Evolutionary conservation across 2,113 vertebrate species (phyloP).

Genomic region (Gymnocephalus cernua): DNA sequence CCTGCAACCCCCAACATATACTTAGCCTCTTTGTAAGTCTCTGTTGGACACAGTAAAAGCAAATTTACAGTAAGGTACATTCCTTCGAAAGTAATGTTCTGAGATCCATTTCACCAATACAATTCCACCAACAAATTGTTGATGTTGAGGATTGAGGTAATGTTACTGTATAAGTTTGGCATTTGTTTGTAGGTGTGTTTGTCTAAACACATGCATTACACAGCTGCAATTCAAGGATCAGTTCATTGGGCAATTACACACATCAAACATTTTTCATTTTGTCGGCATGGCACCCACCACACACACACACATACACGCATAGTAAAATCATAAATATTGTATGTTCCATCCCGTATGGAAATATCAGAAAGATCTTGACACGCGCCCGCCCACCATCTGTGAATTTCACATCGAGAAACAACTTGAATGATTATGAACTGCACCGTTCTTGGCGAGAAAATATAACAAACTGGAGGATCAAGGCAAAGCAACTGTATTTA

Average conservation of each 20-base stretch:
- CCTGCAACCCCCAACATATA: not conserved
- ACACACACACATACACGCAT: not conserved
- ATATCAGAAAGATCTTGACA: slow-evolving; percentile 46
- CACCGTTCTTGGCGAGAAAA: slow-evolving; percentile 33
- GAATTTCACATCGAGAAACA: slow-evolving; percentile 34
- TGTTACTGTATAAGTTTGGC: slow-evolving; percentile 10
- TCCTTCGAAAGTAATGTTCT: not conserved
- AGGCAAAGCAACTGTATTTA: no score
- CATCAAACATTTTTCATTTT: slow-evolving; percentile 24
- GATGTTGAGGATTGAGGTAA: not conserved
- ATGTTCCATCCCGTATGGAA: slow-evolving; percentile 22
- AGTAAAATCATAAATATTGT: slow-evolving; percentile 49
- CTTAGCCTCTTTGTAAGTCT: not conserved
- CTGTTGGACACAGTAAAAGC: not conserved
- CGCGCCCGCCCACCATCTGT: slow-evolving; percentile 46
- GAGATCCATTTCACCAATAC: not conserved
- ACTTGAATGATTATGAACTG: slow-evolving; percentile 46
- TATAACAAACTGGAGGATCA: slow-evolving; percentile 54
- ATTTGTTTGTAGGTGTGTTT: slow-evolving; percentile 13
- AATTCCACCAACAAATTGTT: not conserved
- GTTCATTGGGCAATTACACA: slow-evolving; percentile 31
- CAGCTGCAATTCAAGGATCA: slow-evolving; percentile 25
- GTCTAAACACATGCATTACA: slow-evolving; percentile 12
- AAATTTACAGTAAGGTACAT: not conserved
- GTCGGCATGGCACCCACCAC: not conserved